These are phyloP conservation scores for Mesocentrotus franciscanus DNA, from an alignment of 53 echinoderm and acorn worm species.

Conservation along the genomic window DNA sequence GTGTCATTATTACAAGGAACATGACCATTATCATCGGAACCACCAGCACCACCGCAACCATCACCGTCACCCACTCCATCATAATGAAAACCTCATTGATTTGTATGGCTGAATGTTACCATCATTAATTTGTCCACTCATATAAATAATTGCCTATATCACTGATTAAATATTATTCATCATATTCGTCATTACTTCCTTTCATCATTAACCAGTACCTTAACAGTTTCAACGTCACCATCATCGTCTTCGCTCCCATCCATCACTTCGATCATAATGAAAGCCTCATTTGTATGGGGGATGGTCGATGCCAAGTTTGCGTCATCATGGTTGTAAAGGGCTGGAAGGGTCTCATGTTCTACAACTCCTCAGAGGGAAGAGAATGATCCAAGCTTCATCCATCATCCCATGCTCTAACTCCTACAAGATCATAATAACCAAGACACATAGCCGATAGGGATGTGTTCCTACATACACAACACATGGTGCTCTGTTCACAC, in stretches of 20 bases:
- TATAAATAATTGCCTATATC: too few relatives aligned
- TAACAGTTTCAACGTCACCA: too few relatives aligned
- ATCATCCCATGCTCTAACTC: not conserved
- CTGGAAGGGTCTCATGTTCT: not conserved
- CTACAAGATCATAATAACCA: not conserved
- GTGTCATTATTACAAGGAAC: not conserved
- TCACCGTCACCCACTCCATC: not conserved
- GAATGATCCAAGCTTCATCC: not conserved
- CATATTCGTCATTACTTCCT: too few relatives aligned
- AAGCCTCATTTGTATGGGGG: too few relatives aligned
- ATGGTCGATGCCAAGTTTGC: constrained; percentile 25
- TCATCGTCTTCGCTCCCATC: too few relatives aligned
- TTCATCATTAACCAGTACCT: too few relatives aligned
- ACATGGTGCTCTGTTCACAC: not conserved
- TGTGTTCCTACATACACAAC: not conserved
- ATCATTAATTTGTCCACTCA: too few relatives aligned
- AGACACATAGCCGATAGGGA: not conserved
- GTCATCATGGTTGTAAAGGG: constrained; percentile 23
- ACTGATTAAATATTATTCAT: too few relatives aligned
- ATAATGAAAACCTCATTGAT: not conserved
- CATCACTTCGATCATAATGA: too few relatives aligned
- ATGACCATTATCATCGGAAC: not conserved
- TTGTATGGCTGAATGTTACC: not conserved
- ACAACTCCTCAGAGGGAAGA: not conserved
- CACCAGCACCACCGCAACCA: not conserved